Base-by-base conservation (phyloP, 2,113 vertebrate species). In the Lucifuga dentata region DNA sequence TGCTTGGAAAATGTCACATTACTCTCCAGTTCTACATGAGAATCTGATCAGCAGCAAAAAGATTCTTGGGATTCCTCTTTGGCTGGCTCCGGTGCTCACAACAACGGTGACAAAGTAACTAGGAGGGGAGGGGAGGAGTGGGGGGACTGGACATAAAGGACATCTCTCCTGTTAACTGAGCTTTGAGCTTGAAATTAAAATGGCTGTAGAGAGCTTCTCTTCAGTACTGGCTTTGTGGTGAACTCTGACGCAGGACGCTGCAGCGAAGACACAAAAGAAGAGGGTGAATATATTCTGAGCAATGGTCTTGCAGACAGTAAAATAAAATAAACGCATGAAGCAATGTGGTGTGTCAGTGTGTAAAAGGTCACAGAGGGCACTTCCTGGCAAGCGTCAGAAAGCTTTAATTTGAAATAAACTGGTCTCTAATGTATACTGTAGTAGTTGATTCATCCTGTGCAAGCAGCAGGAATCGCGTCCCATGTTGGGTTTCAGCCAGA, bases 31-130 rank as follows among this genome's bases (percentile, higher is more conserved):
- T 52, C 49, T 13, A 59, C 73, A 57, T 76, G 39, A 65, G 76
- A 84, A 79, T 41, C 78, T 76, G 80, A 84, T 88, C 83, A 74
- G 55, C 43, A 72, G 2, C 70, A 84, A 80, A n/a, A 78, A 83
- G 81, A 92, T 93, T 92, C 91, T 70, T 73, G 69, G 71, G 84
- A 92, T 92, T 92, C 89, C 89, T 86, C 44, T 24, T 65, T 63
- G 68, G 73, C 60, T 71, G 73, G 72, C 78, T 84, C 65, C 52
- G 32, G 57, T 44, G 40, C 89, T 85, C 90, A 74, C 76, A 86
- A 91, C 91, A 88, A 91, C 90, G 21, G 85, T 88, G 83, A 92
- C 88, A 91, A 92, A 91, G 87, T 81, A 78, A 24, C 26, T 35
- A 26, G 58, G 67, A 63, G 43, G 24, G 46, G 35, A 11, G 73